Evolutionary conservation across 1,140 invertebrate genomes (phyloP).

Genomic region (Hetaerina americana): DNA sequence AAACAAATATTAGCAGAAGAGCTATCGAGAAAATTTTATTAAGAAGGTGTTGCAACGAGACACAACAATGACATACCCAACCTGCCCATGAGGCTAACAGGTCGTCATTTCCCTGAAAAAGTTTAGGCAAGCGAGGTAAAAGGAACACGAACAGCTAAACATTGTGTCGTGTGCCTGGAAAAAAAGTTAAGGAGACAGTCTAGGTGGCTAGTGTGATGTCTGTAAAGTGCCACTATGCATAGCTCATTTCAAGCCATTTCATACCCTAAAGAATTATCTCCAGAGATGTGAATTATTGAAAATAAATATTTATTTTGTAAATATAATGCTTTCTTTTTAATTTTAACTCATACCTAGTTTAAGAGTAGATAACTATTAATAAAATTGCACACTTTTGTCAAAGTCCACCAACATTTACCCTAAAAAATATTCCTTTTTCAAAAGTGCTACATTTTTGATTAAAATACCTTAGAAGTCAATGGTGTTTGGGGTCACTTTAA

Average conservation of each 20-base stretch:
- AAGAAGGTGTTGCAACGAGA: conserved; percentile 6
- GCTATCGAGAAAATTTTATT: not conserved
- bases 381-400: not conserved
- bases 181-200: not conserved
- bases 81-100: not conserved
- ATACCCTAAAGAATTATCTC: conserved; percentile 4
- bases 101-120: conserved; percentile 6
- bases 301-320: not conserved
- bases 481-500: not conserved
- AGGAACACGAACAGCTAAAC: conserved; percentile 1
- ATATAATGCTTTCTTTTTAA: not conserved
- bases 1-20: too few relatives aligned
- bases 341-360: not conserved
- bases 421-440: not conserved
- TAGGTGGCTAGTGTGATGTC: conserved; percentile 7
- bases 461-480: not conserved
- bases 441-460: not conserved
- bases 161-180: conserved; percentile 3
- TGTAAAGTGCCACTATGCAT: conserved; percentile 6
- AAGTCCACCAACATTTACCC: not conserved
- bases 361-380: not conserved
- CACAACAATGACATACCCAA: not conserved
- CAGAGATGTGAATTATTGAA: not conserved
- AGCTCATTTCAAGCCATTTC: conserved; percentile 6
- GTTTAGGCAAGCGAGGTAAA: not conserved